phyloP scores from a whole-genome alignment of 2,113 vertebrate genomes.

The Cephalopterus ornatus region DNA sequence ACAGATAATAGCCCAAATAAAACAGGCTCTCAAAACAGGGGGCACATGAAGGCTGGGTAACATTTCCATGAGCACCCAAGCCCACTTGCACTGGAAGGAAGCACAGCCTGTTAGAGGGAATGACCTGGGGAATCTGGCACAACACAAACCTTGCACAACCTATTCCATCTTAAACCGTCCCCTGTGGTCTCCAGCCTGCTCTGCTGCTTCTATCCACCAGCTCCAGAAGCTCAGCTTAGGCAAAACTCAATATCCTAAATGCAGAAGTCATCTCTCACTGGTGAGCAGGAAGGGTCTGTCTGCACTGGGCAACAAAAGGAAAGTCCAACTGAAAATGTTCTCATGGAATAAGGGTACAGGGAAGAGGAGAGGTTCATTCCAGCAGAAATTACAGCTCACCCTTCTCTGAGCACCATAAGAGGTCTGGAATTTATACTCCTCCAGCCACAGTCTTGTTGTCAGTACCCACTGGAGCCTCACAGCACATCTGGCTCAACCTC shows the following conservation, averaged over 20 bases:
- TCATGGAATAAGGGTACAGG: not conserved
- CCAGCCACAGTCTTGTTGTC: no score
- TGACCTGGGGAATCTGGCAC: not conserved
- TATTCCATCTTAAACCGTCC: fast-evolving
- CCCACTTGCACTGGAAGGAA: fast-evolving
- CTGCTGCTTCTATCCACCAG: not conserved
- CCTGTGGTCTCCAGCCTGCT: not conserved
- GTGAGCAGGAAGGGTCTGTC: not conserved
- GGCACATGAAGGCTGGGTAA: fast-evolving
- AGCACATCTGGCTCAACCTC: no score
- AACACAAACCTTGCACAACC: not conserved
- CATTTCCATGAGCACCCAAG: not conserved
- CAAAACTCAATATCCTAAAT: not conserved
- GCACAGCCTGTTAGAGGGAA: not conserved
- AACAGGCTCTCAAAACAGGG: not conserved
- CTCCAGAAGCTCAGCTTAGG: not conserved
- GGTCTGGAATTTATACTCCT: no score
- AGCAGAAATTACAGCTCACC: no score
- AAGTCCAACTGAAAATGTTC: not conserved
- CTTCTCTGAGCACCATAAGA: not conserved
- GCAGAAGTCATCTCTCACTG: not conserved
- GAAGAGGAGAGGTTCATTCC: not conserved
- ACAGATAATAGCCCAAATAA: not conserved
- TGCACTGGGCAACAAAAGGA: not conserved
- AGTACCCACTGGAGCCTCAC: no score